Evolutionary conservation across 1,140 invertebrate genomes (phyloP), one percentile per base, ranked within the genome.

Genomic region (Atta texana): DNA sequence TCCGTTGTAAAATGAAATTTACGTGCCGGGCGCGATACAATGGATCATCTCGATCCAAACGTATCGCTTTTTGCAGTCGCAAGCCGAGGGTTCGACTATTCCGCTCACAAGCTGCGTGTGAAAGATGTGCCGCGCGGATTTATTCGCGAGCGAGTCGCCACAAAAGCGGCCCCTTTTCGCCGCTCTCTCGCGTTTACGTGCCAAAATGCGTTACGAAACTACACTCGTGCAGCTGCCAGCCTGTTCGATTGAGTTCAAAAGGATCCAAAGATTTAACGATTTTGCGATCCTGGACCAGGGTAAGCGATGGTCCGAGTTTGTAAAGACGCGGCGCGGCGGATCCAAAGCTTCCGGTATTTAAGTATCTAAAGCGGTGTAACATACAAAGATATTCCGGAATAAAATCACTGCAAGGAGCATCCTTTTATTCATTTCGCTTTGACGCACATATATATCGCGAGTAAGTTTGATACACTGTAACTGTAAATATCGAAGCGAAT

Each of bases 41-140:
- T 90, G 89, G 89, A 90, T 90, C 88, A 90, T 90, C 87, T 85
- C 80, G 55, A 90, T 90, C 86, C 89, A 85, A 88, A 87, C 88
- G 89, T 90, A 90, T 90, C 89, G 89, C 86, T 90, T 90, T 90
- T 90, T 90, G 88, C 89, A 90, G 86, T 87, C 80, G 86, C 61
- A 61, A 61, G 75, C 53, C 68, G 77, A 76, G 81, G 61, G 84
- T 81, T 88, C 87, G 75, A 69, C 86, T 85, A 90, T 90, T 90
- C 85, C 76, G 86, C 63, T 80, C 68, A 39, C 77, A 75, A 89
- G 85, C 78, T 85, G 85, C 78, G 88, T 88, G 84, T 90, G 88
- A 90, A 89, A 84, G 89, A 89, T 81, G 89, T 87, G 84, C 63
- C 87, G 80, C 85, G 75, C 77, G 81, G 89, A 80, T 90, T 90